Evolutionary conservation across 1,140 invertebrate genomes (phyloP).

Genomic region (Ridgeia piscesae): DNA sequence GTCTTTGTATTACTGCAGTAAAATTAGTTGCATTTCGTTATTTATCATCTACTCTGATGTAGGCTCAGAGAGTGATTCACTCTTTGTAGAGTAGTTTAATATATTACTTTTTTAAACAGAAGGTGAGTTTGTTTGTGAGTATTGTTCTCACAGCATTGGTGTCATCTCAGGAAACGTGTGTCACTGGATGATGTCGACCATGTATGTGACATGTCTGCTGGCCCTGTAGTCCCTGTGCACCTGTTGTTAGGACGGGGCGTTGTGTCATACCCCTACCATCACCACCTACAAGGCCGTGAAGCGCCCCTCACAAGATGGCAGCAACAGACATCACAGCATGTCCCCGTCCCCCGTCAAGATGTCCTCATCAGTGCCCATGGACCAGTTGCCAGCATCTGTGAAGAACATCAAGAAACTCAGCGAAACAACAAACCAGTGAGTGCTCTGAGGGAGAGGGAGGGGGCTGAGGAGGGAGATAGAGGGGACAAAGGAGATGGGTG

Average conservation of each 20-base stretch:
- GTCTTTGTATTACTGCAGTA: too few species aligned
- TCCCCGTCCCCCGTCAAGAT: constrained; percentile 12
- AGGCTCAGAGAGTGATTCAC: too few species aligned
- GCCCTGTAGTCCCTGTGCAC: not conserved
- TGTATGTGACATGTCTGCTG: not conserved
- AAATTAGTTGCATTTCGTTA: too few species aligned
- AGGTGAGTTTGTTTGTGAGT: not conserved
- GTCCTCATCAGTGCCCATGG: constrained; percentile 73
- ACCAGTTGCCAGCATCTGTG: constrained; percentile 59
- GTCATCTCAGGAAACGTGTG: not conserved
- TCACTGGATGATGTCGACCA: not conserved
- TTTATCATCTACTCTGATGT: too few species aligned
- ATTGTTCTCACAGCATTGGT: not conserved
- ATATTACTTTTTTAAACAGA: too few species aligned
- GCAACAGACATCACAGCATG: not conserved
- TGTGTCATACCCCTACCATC: constrained; percentile 44
- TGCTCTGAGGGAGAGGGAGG: not conserved
- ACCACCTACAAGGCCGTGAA: constrained; percentile 48
- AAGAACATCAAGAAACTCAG: constrained; percentile 51
- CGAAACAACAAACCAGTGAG: not conserved
- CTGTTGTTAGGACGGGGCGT: constrained; percentile 41
- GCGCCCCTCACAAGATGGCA: constrained; percentile 15
- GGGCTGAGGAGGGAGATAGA: too few species aligned
- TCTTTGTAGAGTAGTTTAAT: too few species aligned
- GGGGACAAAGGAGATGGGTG: too few species aligned